Conservation (phyloP, 2,113 vertebrate genomes). For the Sebastes fasciatus region DNA sequence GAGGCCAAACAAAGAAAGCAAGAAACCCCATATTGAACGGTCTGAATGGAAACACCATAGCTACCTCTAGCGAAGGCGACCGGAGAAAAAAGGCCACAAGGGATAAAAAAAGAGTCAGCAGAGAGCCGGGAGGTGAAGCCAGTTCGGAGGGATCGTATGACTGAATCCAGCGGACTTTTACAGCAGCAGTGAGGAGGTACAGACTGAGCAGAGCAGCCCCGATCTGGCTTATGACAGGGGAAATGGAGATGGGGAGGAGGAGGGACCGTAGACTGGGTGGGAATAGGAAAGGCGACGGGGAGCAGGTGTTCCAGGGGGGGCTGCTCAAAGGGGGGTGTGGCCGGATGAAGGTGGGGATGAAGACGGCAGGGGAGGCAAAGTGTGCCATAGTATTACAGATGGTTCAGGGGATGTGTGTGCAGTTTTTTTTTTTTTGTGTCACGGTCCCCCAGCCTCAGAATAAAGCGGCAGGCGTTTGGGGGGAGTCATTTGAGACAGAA, state of each 20-base stretch:
- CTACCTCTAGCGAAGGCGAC: slow-evolving; percentile 56
- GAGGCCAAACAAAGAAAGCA: slow-evolving; percentile 45
- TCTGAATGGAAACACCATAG: slow-evolving; percentile 24
- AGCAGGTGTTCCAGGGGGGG: slow-evolving; percentile 66
- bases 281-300: slow-evolving; percentile 36
- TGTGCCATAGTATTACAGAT: slow-evolving; percentile 33
- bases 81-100: background rate
- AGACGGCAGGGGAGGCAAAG: slow-evolving; percentile 17
- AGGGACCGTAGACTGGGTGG: slow-evolving; percentile 3
- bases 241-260: slow-evolving; percentile 32
- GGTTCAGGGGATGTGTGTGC: background rate
- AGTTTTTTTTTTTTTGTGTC: slow-evolving; percentile 34
- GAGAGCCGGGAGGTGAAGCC: background rate
- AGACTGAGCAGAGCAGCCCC: slow-evolving; percentile 20
- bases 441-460: slow-evolving; percentile 17
- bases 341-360: slow-evolving; percentile 39
- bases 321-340: slow-evolving; percentile 31
- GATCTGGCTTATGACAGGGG: slow-evolving; percentile 3
- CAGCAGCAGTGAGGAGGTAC: background rate
- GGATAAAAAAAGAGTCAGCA: slow-evolving; percentile 14
- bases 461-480: slow-evolving; percentile 16
- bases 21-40: background rate
- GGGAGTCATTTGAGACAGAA: slow-evolving; percentile 30
- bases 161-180: slow-evolving; percentile 2
- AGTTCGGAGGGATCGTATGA: background rate